phyloP scores from a whole-genome alignment of 2,113 vertebrate genomes.

The Podarcis muralis region DNA sequence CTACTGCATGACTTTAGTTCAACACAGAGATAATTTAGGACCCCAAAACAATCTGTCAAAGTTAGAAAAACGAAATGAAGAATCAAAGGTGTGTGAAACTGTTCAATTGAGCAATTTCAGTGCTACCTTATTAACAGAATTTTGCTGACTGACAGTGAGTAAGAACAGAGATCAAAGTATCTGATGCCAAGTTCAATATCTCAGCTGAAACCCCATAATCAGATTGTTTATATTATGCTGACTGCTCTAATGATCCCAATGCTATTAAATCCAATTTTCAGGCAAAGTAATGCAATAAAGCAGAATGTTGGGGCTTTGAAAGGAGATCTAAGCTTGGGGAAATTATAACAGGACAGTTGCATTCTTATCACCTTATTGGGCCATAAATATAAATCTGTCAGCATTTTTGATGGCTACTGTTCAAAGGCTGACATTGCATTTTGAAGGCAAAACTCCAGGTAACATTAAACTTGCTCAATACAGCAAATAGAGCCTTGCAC shows the following conservation, averaged over 20 bases:
- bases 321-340: too few relatives aligned
- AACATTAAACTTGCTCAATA: not conserved
- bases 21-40: too few relatives aligned
- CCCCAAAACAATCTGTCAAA: not conserved
- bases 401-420: not conserved
- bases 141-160: conserved; percentile 49
- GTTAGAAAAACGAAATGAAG: not conserved
- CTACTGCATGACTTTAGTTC: too few relatives aligned
- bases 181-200: conserved; percentile 61
- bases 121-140: not conserved
- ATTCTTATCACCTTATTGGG: not conserved
- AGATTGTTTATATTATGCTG: conserved; percentile 60
- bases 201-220: conserved; percentile 58
- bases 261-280: conserved; percentile 60
- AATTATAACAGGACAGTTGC: not conserved
- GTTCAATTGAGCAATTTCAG: not conserved
- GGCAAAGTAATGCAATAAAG: not conserved
- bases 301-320: not conserved
- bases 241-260: conserved; percentile 48
- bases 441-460: not conserved
- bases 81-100: not conserved
- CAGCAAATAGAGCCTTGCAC: not conserved
- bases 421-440: not conserved
- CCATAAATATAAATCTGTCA: not conserved
- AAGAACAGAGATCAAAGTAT: conserved; percentile 55